phyloP scores from a whole-genome alignment of 1,140 invertebrate species.

The Megalopta genalis region DNA sequence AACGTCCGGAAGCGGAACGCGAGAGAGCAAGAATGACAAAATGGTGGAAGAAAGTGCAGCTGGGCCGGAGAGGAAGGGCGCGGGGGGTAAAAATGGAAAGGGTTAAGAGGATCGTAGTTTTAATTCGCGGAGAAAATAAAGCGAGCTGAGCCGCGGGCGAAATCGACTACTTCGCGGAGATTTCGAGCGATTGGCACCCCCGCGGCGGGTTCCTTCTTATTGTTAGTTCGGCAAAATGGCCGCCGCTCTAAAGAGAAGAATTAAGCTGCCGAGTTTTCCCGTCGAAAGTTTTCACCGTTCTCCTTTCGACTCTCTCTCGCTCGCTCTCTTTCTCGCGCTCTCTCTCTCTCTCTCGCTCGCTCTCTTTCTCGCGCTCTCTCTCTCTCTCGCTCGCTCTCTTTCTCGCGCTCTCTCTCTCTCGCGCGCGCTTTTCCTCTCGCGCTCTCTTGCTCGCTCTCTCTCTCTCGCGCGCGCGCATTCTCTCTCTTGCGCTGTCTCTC shows the following conservation, averaged over 20 bases:
- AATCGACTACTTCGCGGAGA: slow-evolving; percentile 42
- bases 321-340: background rate
- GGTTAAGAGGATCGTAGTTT: slow-evolving; percentile 32
- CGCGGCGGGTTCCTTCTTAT: background rate
- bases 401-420: background rate
- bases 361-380: too few relatives aligned
- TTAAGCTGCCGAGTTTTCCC: slow-evolving; percentile 53
- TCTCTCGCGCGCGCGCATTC: background rate
- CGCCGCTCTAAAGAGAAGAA: slow-evolving; percentile 34
- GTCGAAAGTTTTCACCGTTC: slow-evolving; percentile 39
- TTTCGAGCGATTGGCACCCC: slow-evolving; percentile 50
- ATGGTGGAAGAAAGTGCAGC: background rate
- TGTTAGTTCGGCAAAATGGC: slow-evolving; percentile 24
- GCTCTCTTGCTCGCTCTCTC: too few relatives aligned
- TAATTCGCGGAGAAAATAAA: slow-evolving; percentile 52
- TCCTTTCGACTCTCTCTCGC: background rate
- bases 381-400: too few relatives aligned
- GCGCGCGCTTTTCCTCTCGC: too few relatives aligned
- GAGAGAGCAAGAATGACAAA: too few relatives aligned
- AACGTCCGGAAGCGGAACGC: background rate
- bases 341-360: background rate
- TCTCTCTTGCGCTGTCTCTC: too few relatives aligned
- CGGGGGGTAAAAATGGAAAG: background rate
- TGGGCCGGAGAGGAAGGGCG: too few relatives aligned
- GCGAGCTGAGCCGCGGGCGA: slow-evolving; percentile 10